phyloP scores from a whole-genome alignment of 2,797 vertebrate genomes.

The Paratrypauchen microcephalus region DNA sequence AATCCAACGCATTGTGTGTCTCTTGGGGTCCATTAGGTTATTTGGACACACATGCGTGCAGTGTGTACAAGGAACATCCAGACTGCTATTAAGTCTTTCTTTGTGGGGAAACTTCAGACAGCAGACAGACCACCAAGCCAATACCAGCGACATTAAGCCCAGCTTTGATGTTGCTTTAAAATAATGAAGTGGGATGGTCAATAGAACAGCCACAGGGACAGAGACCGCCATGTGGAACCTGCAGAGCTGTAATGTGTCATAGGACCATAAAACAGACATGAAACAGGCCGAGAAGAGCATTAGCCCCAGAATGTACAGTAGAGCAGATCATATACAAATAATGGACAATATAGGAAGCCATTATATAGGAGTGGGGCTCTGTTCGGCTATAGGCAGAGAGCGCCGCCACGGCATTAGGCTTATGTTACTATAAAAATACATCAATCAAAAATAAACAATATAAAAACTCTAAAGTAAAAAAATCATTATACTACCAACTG shows the following conservation, averaged over 20 bases:
- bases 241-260: constrained; percentile 38
- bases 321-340: background rate
- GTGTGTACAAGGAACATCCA: constrained; percentile 47
- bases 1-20: constrained; percentile 50
- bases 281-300: constrained; percentile 23
- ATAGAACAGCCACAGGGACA: constrained; percentile 34
- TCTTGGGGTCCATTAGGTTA: constrained; percentile 61
- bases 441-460: background rate
- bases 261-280: constrained; percentile 40
- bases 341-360: background rate
- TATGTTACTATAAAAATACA: background rate
- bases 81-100: constrained; percentile 51
- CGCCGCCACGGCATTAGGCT: too few relatives aligned
- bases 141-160: constrained; percentile 43
- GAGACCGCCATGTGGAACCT: constrained; percentile 26
- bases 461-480: background rate
- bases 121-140: constrained; percentile 54
- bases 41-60: constrained; percentile 31
- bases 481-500: background rate
- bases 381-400: background rate
- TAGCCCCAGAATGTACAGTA: constrained; percentile 9
- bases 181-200: constrained; percentile 57
- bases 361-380: background rate
- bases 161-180: constrained; percentile 61
- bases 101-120: constrained; percentile 47